Base-by-base conservation (phyloP, 2,113 vertebrate genomes). In the Pongo abelii region DNA sequence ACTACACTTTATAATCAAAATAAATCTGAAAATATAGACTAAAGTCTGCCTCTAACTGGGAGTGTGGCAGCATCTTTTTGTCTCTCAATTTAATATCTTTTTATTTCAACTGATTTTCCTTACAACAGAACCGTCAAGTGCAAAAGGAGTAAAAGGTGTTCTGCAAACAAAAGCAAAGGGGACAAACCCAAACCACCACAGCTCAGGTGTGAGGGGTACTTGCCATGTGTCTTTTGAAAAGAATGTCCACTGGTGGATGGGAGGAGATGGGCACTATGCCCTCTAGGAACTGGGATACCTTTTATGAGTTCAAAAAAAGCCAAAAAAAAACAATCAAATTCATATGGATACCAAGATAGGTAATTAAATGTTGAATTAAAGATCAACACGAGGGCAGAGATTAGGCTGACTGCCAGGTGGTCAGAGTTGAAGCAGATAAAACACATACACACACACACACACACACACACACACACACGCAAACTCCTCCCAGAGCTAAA, bases 351-450 rank as follows among this genome's bases (percentile, higher is more conserved):
- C 85, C 50, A 86, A 98, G 95, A 90, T 13, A 92, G 35, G 84
- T 88, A 93, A 92, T 96, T 91, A 97, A 96, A 96, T 89, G 74
- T 59, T 94, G 80, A 96, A 95, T 86, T 90, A 94, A 97, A 97
- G 57, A 89, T 93, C 57, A 78, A 80, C 43, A 94, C 38, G 43
- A 92, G 40, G 32, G 43, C 79, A 92, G 81, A 84, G 93, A 94
- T 96, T 43, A 91, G 55, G 86, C 81, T 61, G 27, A 61, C 48
- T 77, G 46, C 79, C 32, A 77, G 48, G 40, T 32, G 32, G 40
- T 92, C 81, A 43, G 64, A 88, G 50, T 4, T 78, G 64, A 84
- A 86, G 57, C 22, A 89, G 23, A n/a, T 43, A 64, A 74, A 17
- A 77, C 32, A 50, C 23, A 43, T 32, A 22, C 8, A 43, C 25